Base-by-base conservation (phyloP, 2,113 vertebrate genomes). In the Oreochromis spilurus region DNA sequence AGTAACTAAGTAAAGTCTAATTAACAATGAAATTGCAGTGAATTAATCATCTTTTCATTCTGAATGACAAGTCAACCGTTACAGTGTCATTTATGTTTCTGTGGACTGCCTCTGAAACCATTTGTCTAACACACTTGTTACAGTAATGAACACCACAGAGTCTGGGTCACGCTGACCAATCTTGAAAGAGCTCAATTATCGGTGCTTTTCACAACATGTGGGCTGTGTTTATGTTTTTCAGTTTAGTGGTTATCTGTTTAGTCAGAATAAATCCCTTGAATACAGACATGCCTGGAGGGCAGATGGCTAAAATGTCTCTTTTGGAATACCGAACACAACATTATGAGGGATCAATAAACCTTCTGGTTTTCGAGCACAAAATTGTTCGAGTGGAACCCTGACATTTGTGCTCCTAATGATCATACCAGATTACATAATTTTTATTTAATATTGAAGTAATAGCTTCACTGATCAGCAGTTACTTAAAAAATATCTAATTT, bases 61-160 rank as follows among this genome's bases (percentile, higher is more conserved):
- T 75, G 1, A 48, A 48, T 29, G 40, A 72, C 38, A 45, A 72
- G 45, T 45, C n/a, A 11, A 48, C 43, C 5, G 9, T 75, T 19
- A 48, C 43, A 7, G 24, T 75, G 0, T 29, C 2, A 50, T 29
- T 75, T 50, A 36, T 70, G 38, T 62, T 17, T 60, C 29, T 31
- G n/a, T 48, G 17, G 43, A 65, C 6, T 62, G 50, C 54, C 9
- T 43, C 34, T 16, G 8, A 38, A 53, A 78, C 26, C 12, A 12
- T 79, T 24, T 65, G 81, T 83, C 70, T 54, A 88, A 88, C 50
- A 54, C 29, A 52, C 6, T 85, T 78, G 54, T 81, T 67, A 82
- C 83, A 26, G 75, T 95, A 95, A 96, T 95, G 86, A 96, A 91
- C 48, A 38, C 29, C 58, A 53, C n/a, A 38, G 54, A 94, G 95